Base-by-base conservation (phyloP, 2,888 invertebrate genomes). In the Drosophila kuntzei region DNA sequence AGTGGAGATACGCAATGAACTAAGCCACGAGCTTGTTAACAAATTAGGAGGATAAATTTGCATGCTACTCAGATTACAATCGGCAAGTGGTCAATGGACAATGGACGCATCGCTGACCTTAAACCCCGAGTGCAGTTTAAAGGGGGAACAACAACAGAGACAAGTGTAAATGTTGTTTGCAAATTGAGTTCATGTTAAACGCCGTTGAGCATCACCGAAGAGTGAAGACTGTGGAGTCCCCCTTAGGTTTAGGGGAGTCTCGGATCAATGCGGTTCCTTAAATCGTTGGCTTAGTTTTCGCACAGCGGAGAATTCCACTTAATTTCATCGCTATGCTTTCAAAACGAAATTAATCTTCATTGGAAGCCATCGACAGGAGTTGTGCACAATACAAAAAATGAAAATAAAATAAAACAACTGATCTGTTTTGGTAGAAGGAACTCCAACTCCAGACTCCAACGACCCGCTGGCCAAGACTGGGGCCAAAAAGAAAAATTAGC, bases 321-420 rank as follows among this genome's bases (percentile, higher is more conserved):
- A 85, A 85, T 79, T 67, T 61, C 67, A 69, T 60, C 66, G 65
- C 74, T 68, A 60, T 75, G 64, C 76, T 67, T 84, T 87, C 75
- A 76, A 78, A 84, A 69, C 68, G 25, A 89, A 88, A 90, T 87
- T 89, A 90, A 90, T 88, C 89, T 89, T 90, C 69, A 79, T 82
- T 76, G 76, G 76, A 79, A 76, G 69, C 66, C 80, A 89, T 88
- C 90, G 90, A 90, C 89, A 90, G 90, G 79, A 80, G 63, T 67
- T 64, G 63, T 7, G 65, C 58, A 49, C 37, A 34, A 51, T 18
- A 50, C 49, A 50, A 36, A 14, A 3, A 36, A 50, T 22, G 25
- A 41, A 20, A 7, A 55, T 41, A 22, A 22, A 34, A n/a, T 1
- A 32, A 39, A 27, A 37, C 11, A 69, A 18, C 32, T n/a, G 34